A percentile compares a stretch with the other conserved stretches of the same genome.
phyloP scores from a whole-genome alignment of 35 echinoderm and acorn worm genomes.

The Hemicentrotus pulcherrimus region DNA sequence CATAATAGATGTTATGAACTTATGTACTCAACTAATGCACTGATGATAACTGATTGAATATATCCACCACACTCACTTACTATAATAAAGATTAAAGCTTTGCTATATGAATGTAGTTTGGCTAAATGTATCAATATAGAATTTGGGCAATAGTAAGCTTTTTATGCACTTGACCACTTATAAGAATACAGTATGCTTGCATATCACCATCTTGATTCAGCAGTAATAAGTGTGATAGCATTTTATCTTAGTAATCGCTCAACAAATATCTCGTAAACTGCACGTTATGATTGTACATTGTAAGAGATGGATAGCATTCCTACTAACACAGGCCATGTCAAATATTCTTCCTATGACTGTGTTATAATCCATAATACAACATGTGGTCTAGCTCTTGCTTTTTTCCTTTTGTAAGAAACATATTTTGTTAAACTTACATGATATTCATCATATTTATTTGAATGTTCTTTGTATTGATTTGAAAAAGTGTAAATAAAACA shows the following conservation, averaged over 20 bases:
- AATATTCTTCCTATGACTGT: neutral
- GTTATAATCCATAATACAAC: neutral
- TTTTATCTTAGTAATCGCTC: neutral
- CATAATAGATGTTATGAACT: neutral
- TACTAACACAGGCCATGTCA: neutral
- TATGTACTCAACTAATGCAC: too few species aligned
- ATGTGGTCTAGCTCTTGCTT: too few species aligned
- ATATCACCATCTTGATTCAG: neutral
- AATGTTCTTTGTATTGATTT: too few species aligned
- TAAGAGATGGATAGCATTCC: neutral
- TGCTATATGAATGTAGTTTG: too few species aligned
- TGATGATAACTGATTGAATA: too few species aligned
- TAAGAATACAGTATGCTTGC: neutral
- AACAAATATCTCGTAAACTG: neutral
- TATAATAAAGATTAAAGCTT: too few species aligned
- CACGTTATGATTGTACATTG: neutral
- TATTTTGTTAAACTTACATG: too few species aligned
- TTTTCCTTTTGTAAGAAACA: too few species aligned
- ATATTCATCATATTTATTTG: too few species aligned
- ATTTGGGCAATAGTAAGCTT: neutral
- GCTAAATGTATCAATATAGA: too few species aligned
- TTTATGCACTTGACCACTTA: neutral
- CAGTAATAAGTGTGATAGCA: neutral
- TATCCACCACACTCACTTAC: too few species aligned
- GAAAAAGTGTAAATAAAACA: too few species aligned